Evolutionary conservation across 2,113 vertebrate species (phyloP).

Genomic region (Mionectes macconnelli): DNA sequence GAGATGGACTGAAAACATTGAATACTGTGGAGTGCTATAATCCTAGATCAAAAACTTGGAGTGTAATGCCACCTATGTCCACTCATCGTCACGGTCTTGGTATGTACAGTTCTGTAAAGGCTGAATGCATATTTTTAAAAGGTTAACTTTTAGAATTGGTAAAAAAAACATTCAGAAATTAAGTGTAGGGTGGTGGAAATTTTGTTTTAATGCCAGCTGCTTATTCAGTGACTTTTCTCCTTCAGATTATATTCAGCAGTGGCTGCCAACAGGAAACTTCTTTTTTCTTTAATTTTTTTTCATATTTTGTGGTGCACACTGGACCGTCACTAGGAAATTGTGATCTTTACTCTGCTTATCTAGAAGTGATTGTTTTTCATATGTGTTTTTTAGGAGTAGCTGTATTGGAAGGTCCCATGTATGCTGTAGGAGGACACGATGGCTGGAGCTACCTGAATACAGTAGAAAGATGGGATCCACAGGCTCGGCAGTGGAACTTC

Average conservation of each 20-base stretch:
- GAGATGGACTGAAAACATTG: slow-evolving; percentile 95
- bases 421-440: slow-evolving; percentile 95
- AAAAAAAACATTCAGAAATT: background rate
- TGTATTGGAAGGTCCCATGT: slow-evolving; percentile 96
- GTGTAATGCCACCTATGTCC: slow-evolving; percentile 97
- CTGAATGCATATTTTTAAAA: background rate
- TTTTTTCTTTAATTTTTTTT: background rate
- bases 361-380: background rate
- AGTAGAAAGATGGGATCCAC: slow-evolving; percentile 98
- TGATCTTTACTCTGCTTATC: background rate
- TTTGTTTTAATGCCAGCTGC: background rate
- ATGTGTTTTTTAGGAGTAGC: slow-evolving; percentile 83
- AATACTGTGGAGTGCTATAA: slow-evolving; percentile 98
- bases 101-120: slow-evolving; percentile 54
- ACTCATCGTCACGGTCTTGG: slow-evolving; percentile 96
- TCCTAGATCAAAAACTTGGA: slow-evolving; percentile 94
- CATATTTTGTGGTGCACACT: background rate
- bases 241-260: background rate
- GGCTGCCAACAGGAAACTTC: background rate
- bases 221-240: background rate
- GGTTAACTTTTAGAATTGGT: background rate
- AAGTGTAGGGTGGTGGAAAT: background rate
- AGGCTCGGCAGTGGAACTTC: slow-evolving; percentile 97
- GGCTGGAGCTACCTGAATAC: slow-evolving; percentile 99
- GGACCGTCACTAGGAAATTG: background rate